Percentiles rank a stretch among this genome's conserved stretches.
Conservation (phyloP, 2,888 invertebrate species). For the Campoplex nolae region DNA sequence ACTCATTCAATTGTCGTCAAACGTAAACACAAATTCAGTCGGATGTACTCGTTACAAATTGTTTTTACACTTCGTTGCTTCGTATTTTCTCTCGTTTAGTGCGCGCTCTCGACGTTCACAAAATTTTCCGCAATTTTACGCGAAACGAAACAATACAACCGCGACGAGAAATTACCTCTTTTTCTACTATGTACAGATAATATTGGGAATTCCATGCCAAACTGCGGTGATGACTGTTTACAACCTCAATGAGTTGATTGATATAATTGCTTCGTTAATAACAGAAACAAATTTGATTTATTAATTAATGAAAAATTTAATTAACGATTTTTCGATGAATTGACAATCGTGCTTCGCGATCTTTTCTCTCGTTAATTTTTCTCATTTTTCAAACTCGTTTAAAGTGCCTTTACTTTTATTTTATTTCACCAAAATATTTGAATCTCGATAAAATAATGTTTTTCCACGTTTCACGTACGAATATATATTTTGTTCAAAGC, state of each 20-base stretch:
- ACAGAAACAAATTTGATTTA: no score
- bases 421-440: not conserved
- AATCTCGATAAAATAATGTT: no score
- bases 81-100: not conserved
- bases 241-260: not conserved
- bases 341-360: no score
- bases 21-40: not conserved
- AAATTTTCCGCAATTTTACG: not conserved
- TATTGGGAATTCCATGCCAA: not conserved
- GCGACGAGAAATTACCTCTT: not conserved
- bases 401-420: not conserved
- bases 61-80: conserved; percentile 3
- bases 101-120: not conserved
- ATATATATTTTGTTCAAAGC: no score
- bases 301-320: no score
- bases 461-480: no score
- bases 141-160: not conserved
- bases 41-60: not conserved
- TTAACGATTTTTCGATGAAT: no score
- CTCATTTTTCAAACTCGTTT: not conserved
- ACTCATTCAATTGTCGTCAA: not conserved
- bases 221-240: not conserved
- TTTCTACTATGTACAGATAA: not conserved
- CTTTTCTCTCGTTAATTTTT: no score
- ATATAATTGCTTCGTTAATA: no score